Base-by-base conservation (phyloP, 2,797 vertebrate genomes). In the Gallirallus australis region DNA sequence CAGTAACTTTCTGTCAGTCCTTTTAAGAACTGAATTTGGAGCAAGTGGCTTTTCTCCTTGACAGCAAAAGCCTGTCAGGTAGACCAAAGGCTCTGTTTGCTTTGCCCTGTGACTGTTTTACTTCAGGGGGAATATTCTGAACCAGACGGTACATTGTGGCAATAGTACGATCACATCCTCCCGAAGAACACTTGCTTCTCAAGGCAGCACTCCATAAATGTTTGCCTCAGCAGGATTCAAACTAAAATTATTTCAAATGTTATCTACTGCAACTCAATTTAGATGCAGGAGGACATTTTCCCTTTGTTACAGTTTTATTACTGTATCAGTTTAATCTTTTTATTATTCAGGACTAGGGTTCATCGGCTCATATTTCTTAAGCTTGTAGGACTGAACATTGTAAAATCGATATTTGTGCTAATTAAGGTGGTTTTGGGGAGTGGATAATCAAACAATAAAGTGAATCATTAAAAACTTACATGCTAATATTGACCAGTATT, bases 401-500 rank as follows among this genome's bases (percentile, higher is more conserved):
- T 89, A 79, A 96, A 97, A 97, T 98, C 96, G 93, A 72, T 97
- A 93, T 91, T 97, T 97, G 71, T 40, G 52, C 95, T 97, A 97
- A 98, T 97, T 97, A 96, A 72, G 94, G 90, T 89, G 73, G 73
- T 4, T 76, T 82, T 23, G 3, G 87, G 39, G 82, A 78, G 69
- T 87, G 93, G 54, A 48, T 95, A 95, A 89, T 91, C 91, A 94
- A 94, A 93, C 31, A 83, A 45, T 80, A 79, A 42, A 81, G 94
- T 76, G 94, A 97, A 95, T 97, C 94, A 89, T 97, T 97, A 96
- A 97, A 97, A 97, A 95, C 86, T 92, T 96, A 48, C 70, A 90
- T 89, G 66, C 33, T 90, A 78, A 60, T 97, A 97, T 93, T 97
- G 97, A 97, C 94, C 94, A 92, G 94, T 90, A 90, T 88, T 95